Evolutionary conservation across 2,888 invertebrate species (phyloP).

Genomic region (Orthosia gracilis): DNA sequence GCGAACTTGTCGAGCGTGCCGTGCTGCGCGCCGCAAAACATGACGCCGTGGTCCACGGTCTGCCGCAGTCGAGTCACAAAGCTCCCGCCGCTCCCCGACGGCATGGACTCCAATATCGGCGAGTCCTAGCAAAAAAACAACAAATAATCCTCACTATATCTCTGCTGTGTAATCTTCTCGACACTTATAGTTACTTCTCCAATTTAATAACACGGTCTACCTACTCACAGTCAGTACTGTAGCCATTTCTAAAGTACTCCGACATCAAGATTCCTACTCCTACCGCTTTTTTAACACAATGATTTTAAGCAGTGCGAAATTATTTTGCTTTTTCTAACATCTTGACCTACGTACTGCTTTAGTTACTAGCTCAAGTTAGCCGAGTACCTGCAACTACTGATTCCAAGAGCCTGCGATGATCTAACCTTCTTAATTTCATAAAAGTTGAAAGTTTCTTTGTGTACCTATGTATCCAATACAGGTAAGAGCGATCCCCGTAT

Average conservation of each 20-base stretch:
- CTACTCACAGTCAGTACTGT: constrained; percentile 50
- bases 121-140: constrained; percentile 81
- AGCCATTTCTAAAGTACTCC: constrained; percentile 49
- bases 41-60: constrained; percentile 89
- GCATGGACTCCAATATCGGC: constrained; percentile 86
- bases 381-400: constrained; percentile 27
- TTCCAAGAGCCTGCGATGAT: too few relatives aligned
- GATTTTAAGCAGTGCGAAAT: constrained; percentile 64
- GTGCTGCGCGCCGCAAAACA: constrained; percentile 92
- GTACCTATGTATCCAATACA: too few relatives aligned
- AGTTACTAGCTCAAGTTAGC: constrained; percentile 44
- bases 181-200: not conserved
- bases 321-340: constrained; percentile 29
- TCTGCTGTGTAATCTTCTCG: not conserved
- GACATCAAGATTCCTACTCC: constrained; percentile 35
- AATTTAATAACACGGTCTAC: constrained; percentile 45
- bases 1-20: constrained; percentile 92
- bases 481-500: too few relatives aligned
- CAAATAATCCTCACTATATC: constrained; percentile 42
- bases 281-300: constrained; percentile 46
- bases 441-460: too few relatives aligned
- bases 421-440: too few relatives aligned
- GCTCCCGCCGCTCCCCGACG: constrained; percentile 76
- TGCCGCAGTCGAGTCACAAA: constrained; percentile 81
- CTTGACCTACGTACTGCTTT: constrained; percentile 22